These are phyloP conservation scores for Charaxes varanes DNA, from an alignment of 1,140 invertebrate species.

Conservation along the genomic window DNA sequence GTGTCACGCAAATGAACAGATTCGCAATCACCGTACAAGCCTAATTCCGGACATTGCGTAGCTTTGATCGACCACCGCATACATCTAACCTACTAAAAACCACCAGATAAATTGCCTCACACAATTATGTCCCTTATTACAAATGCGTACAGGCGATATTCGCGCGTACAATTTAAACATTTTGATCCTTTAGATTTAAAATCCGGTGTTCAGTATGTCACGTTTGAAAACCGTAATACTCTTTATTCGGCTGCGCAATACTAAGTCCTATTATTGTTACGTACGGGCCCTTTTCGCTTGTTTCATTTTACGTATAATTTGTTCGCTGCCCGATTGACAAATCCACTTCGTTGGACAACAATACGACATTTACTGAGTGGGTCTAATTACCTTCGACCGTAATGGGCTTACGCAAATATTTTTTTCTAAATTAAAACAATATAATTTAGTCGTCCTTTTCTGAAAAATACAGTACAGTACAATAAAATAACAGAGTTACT, in stretches of 20 bases:
- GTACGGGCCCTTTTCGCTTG: not conserved
- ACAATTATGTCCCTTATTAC: not conserved
- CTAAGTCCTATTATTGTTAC: slow-evolving; percentile 1
- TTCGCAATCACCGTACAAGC: slow-evolving; percentile 31
- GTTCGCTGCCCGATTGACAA: slow-evolving; percentile 23
- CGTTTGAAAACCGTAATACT: slow-evolving; percentile 4
- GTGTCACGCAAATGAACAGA: slow-evolving; percentile 17
- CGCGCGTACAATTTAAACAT: not conserved
- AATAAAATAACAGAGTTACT: no score
- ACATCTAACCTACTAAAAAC: slow-evolving; percentile 6
- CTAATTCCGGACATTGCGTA: slow-evolving; percentile 24
- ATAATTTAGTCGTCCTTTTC: no score
- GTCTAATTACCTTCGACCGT: slow-evolving; percentile 26
- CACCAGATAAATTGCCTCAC: slow-evolving; percentile 7
- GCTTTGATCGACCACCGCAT: slow-evolving; percentile 16
- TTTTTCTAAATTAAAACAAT: no score
- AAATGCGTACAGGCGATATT: slow-evolving; percentile 4
- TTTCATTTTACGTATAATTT: slow-evolving; percentile 1
- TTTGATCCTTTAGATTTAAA: slow-evolving; percentile 7
- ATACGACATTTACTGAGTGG: slow-evolving; percentile 27
- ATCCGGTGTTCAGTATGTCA: slow-evolving; percentile 8
- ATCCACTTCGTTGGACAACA: slow-evolving; percentile 20
- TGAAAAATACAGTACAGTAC: no score
- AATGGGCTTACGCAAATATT: slow-evolving; percentile 6
- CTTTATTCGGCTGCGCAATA: not conserved